Percentiles rank a stretch among this genome's conserved stretches.
Conservation (phyloP, 2,113 vertebrate genomes). For the Mesocricetus auratus region DNA sequence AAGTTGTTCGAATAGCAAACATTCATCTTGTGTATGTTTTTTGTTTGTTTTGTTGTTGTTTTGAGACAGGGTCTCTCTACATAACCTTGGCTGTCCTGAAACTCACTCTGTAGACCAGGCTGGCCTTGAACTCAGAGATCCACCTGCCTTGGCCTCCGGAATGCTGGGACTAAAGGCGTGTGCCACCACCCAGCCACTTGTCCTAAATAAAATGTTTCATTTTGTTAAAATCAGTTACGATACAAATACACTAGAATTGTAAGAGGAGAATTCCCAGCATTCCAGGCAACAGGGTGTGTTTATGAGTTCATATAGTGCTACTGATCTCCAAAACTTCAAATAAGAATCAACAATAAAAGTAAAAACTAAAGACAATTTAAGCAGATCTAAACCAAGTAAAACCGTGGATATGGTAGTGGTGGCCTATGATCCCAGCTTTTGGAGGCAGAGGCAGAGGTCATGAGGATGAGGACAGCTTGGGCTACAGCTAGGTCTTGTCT, state of each 20-base stretch:
- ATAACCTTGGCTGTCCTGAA: neutral
- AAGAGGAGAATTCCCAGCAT: neutral
- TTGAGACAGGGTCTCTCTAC: neutral
- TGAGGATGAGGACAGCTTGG: neutral
- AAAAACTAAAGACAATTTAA: neutral
- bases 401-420: neutral
- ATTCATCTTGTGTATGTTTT: neutral
- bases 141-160: neutral
- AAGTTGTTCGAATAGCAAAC: neutral
- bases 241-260: neutral
- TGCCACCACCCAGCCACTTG: neutral
- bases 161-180: neutral
- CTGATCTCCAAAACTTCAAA: neutral
- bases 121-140: neutral
- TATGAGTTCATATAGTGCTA: neutral
- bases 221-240: neutral
- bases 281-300: neutral
- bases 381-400: neutral
- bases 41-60: neutral
- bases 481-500: neutral
- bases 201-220: neutral
- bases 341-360: neutral
- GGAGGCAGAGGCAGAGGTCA: neutral
- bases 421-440: neutral
- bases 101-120: neutral